Evolutionary conservation across 64 coral and sea anemone species (phyloP).

Genomic region (Stichodactyla helianthus): DNA sequence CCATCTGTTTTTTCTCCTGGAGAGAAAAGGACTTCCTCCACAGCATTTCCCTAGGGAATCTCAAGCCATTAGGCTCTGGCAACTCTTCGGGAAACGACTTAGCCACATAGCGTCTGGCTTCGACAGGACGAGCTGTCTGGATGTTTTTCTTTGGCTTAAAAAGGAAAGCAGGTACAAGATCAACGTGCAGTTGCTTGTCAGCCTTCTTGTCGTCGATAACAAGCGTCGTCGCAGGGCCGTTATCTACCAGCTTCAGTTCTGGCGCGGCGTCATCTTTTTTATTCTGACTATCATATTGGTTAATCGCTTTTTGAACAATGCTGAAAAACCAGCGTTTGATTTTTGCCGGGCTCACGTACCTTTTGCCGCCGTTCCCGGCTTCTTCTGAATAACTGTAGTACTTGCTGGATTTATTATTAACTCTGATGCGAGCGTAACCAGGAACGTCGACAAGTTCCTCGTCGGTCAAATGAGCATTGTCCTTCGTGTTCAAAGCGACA

Average conservation of each 20-base stretch:
- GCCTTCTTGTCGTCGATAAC: constrained; percentile 27
- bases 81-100: constrained; percentile 22
- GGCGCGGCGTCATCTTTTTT: background rate
- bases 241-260: background rate
- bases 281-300: constrained; percentile 22
- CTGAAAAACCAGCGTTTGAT: constrained; percentile 55
- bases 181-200: background rate
- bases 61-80: background rate
- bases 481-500: constrained; percentile 47
- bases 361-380: background rate
- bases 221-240: constrained; percentile 46
- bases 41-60: background rate
- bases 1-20: constrained; percentile 47
- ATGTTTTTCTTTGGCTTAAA: background rate
- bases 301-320: constrained; percentile 50
- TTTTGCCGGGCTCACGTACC: background rate
- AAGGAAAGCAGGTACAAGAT: constrained; percentile 58
- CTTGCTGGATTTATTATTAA: background rate
- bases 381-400: background rate
- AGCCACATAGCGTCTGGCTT: constrained; percentile 32
- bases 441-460: background rate
- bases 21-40: constrained; percentile 67
- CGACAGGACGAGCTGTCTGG: background rate
- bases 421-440: constrained; percentile 15
- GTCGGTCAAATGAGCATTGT: background rate